phyloP scores from a whole-genome alignment of 1,140 invertebrate genomes.

The Adelges cooleyi region DNA sequence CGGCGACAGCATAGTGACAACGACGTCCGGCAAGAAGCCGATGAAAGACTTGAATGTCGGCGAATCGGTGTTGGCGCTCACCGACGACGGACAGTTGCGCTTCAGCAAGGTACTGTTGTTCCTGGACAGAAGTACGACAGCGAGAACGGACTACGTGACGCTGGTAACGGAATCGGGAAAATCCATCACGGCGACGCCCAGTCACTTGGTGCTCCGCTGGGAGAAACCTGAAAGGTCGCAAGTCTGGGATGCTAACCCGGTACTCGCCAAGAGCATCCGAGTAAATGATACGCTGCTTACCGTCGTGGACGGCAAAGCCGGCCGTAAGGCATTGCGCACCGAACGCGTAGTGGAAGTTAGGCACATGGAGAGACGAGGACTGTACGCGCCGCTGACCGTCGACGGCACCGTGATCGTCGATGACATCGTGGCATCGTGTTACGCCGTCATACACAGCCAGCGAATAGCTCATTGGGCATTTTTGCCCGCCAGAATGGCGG shows the following conservation, averaged over 20 bases:
- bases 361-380: slow-evolving; percentile 51
- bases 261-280: slow-evolving; percentile 49
- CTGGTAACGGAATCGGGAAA: slow-evolving; percentile 57
- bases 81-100: slow-evolving; percentile 49
- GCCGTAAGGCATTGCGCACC: slow-evolving; percentile 38
- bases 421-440: slow-evolving; percentile 84
- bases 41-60: slow-evolving; percentile 60
- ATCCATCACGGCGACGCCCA: slow-evolving; percentile 65
- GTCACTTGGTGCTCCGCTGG: slow-evolving; percentile 56
- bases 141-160: slow-evolving; percentile 55
- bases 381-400: slow-evolving; percentile 79
- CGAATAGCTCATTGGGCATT: slow-evolving; percentile 71
- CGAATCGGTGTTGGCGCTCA: slow-evolving; percentile 67
- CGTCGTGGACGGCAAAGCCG: slow-evolving; percentile 39
- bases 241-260: slow-evolving; percentile 36
- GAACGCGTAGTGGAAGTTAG: slow-evolving; percentile 51
- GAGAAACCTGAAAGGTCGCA: slow-evolving; percentile 23
- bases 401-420: slow-evolving; percentile 83
- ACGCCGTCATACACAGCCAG: slow-evolving; percentile 79
- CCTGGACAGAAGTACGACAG: slow-evolving; percentile 62
- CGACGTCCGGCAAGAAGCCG: slow-evolving; percentile 42
- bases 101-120: slow-evolving; percentile 84
- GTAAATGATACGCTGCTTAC: slow-evolving; percentile 45
- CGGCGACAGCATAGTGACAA: slow-evolving; percentile 48
- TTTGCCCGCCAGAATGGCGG: slow-evolving; percentile 51